Conservation (phyloP, 2,888 invertebrate genomes). For the Sturmia bella region DNA sequence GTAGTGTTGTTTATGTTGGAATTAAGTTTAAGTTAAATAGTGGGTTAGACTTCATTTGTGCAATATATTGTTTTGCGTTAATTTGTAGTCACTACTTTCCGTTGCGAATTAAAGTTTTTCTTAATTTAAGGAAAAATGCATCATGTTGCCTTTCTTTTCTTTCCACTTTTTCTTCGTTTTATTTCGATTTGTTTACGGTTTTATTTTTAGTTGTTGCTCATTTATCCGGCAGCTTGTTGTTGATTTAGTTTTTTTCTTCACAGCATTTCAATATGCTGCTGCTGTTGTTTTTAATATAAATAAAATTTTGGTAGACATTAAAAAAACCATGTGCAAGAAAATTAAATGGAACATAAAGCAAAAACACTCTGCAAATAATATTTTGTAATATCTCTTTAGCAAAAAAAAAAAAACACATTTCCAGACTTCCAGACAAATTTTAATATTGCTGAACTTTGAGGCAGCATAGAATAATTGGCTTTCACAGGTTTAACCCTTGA, state of each 20-base stretch:
- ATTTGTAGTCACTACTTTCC: slow-evolving; percentile 47
- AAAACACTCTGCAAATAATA: not conserved
- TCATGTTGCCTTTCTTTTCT: slow-evolving; percentile 43
- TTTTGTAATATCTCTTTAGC: no score
- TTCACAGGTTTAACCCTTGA: no score
- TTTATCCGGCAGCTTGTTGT: slow-evolving; percentile 24
- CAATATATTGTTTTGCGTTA: slow-evolving; percentile 50
- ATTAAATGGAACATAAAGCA: not conserved
- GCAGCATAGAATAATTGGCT: no score
- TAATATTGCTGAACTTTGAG: no score
- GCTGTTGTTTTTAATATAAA: slow-evolving; percentile 45
- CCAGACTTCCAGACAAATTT: no score
- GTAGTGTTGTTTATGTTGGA: slow-evolving; percentile 20
- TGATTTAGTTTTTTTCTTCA: slow-evolving; percentile 35
- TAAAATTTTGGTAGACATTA: slow-evolving; percentile 56
- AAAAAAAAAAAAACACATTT: no score
- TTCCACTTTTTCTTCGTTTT: not conserved
- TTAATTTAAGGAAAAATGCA: not conserved
- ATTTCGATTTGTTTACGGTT: not conserved
- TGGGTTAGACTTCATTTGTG: slow-evolving; percentile 55
- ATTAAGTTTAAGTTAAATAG: slow-evolving; percentile 60
- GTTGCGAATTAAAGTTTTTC: not conserved
- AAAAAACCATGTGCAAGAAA: slow-evolving; percentile 45
- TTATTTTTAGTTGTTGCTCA: slow-evolving; percentile 35
- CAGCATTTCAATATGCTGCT: slow-evolving; percentile 34